A percentile compares a stretch with the other conserved stretches of the same genome.
Conservation (phyloP, 2,888 invertebrate genomes). For the Mimas tiliae region DNA sequence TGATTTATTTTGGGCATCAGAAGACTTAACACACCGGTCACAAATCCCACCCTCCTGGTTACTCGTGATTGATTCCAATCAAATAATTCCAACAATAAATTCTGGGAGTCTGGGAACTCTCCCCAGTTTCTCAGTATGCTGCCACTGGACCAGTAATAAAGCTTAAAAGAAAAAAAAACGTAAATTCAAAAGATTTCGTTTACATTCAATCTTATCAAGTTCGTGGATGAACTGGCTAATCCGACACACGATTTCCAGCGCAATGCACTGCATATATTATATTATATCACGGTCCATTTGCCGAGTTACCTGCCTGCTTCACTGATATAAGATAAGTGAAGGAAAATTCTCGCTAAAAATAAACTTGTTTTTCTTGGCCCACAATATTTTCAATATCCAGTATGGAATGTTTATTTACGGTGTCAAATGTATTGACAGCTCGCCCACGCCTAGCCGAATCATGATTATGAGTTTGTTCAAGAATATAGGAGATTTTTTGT, state of each 20-base stretch:
- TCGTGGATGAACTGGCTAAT: not conserved
- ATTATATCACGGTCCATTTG: slow-evolving; percentile 5
- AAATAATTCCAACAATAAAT: no score
- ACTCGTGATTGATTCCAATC: no score
- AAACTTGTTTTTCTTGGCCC: slow-evolving; percentile 15
- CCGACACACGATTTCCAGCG: not conserved
- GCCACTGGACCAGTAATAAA: no score
- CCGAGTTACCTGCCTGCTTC: not conserved
- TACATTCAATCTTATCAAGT: not conserved
- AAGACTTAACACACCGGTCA: no score
- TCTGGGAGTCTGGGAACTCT: no score
- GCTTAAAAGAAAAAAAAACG: no score
- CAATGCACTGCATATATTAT: not conserved
- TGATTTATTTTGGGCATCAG: no score
- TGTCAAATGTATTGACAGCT: not conserved
- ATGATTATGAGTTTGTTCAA: not conserved
- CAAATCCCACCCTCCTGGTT: no score
- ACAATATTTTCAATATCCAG: slow-evolving; percentile 30
- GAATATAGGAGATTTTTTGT: not conserved
- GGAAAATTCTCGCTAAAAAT: not conserved
- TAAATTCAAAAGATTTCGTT: not conserved
- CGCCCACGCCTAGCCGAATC: slow-evolving; percentile 5
- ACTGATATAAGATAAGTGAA: not conserved
- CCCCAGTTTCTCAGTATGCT: no score
- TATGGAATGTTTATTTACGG: slow-evolving; percentile 21